A percentile compares a stretch with the other conserved stretches of the same genome.
Evolutionary conservation across 2,113 vertebrate species (phyloP).

Genomic region (Toxotes chatareus): DNA sequence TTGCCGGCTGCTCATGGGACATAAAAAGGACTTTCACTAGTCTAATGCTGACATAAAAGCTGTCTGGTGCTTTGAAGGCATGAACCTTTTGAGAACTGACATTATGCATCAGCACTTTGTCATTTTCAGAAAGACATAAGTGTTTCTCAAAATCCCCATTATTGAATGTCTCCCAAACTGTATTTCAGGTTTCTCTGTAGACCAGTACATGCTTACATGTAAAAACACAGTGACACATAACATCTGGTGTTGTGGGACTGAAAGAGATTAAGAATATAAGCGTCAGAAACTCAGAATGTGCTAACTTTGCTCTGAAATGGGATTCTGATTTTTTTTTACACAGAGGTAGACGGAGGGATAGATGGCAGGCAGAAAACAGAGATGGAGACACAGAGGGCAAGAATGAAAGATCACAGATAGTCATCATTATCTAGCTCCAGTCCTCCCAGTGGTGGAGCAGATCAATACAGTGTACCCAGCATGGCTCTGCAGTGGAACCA

Average conservation of each 20-base stretch:
- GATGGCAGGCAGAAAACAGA: slow-evolving; percentile 37
- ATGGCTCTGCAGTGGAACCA: slow-evolving; percentile 63
- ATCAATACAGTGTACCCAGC: slow-evolving; percentile 76
- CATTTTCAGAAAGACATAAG: slow-evolving; percentile 4
- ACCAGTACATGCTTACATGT: neutral
- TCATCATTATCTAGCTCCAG: slow-evolving; percentile 76
- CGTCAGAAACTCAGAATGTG: neutral
- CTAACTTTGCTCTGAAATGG: slow-evolving; percentile 42
- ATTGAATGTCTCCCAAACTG: slow-evolving; percentile 5
- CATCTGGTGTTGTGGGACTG: neutral
- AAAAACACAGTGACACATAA: neutral
- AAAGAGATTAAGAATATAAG: neutral
- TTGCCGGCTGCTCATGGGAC: slow-evolving; percentile 45
- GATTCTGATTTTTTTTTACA: slow-evolving; percentile 8
- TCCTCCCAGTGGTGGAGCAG: slow-evolving; percentile 67
- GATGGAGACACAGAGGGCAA: slow-evolving; percentile 41
- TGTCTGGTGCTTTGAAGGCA: slow-evolving; percentile 67
- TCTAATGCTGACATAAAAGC: slow-evolving; percentile 69
- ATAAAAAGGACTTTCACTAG: slow-evolving; percentile 60
- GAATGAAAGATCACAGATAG: slow-evolving; percentile 69
- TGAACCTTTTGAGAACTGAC: slow-evolving; percentile 47
- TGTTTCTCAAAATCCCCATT: slow-evolving; percentile 35
- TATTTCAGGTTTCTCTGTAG: neutral
- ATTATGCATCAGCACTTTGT: slow-evolving; percentile 46
- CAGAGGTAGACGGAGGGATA: slow-evolving; percentile 12